Percentiles rank a stretch among this genome's conserved stretches.
These are phyloP conservation scores for Dryococelus australis DNA, from an alignment of 2,888 invertebrate species.

Conservation along the genomic window DNA sequence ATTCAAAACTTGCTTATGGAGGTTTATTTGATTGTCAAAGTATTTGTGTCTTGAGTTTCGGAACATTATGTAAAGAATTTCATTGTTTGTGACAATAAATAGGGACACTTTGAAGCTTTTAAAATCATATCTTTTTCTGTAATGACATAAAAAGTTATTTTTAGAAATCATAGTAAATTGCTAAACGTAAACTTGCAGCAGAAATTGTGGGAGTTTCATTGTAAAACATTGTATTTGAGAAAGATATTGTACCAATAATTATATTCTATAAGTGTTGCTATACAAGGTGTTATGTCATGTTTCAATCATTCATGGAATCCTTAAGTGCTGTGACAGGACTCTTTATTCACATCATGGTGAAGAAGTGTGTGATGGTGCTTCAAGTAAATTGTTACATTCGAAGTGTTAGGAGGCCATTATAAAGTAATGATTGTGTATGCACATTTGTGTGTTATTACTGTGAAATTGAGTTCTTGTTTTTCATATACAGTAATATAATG, in stretches of 20 bases:
- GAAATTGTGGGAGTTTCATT: neutral
- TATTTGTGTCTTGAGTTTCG: neutral
- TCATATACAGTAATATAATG: slow-evolving; percentile 16
- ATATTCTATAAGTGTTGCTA: neutral
- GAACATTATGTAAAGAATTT: neutral
- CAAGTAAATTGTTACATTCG: neutral
- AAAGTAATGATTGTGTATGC: neutral
- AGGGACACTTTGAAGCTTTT: neutral
- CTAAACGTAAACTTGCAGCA: neutral
- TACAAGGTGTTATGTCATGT: neutral
- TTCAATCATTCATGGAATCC: neutral
- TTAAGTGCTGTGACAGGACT: neutral
- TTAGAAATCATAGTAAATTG: neutral
- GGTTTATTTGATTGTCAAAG: neutral
- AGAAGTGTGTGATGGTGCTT: slow-evolving; percentile 9
- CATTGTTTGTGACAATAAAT: neutral
- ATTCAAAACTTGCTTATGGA: neutral
- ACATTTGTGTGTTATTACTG: neutral
- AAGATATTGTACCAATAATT: neutral
- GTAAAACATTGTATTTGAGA: neutral
- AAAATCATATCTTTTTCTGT: slow-evolving; percentile 1
- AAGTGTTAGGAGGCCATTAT: neutral
- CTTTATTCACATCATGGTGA: neutral
- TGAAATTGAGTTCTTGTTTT: slow-evolving; percentile 10
- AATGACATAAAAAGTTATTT: neutral